Percentiles rank a stretch among this genome's conserved stretches.
Evolutionary conservation across 1,140 invertebrate genomes (phyloP).

Genomic region (Gonatopus flavifemur): DNA sequence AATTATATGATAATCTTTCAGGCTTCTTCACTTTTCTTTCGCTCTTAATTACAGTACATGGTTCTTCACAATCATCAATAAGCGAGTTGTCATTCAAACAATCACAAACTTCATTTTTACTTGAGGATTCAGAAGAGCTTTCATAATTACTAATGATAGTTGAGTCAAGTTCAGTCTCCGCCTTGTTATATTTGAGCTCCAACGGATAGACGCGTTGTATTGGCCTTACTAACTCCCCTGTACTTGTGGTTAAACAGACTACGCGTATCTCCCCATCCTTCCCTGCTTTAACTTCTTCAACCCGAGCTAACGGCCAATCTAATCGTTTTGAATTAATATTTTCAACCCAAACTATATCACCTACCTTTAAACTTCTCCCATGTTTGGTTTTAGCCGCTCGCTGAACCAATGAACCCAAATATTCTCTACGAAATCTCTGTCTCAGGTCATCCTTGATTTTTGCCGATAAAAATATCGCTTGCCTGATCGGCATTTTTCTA

Average conservation of each 20-base stretch:
- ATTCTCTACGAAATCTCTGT: constrained; percentile 8
- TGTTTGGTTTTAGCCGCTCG: background rate
- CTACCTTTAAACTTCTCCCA: background rate
- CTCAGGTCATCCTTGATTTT: constrained; percentile 3
- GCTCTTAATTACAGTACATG: too few relatives aligned
- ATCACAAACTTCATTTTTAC: too few relatives aligned
- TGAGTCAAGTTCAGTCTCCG: too few relatives aligned
- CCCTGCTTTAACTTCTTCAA: background rate
- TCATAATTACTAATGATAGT: too few relatives aligned
- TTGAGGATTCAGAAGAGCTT: too few relatives aligned
- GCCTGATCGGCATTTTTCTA: background rate
- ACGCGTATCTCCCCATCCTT: background rate
- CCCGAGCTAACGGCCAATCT: background rate
- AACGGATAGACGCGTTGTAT: background rate
- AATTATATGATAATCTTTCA: too few relatives aligned
- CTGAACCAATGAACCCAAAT: constrained; percentile 3
- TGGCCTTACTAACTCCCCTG: background rate
- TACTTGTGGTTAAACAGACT: background rate
- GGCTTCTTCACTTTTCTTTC: too few relatives aligned
- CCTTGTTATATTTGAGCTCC: too few relatives aligned
- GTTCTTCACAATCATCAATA: too few relatives aligned
- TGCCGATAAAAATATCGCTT: background rate
- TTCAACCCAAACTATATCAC: constrained; percentile 3
- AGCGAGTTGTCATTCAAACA: too few relatives aligned
- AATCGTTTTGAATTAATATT: background rate